Percentiles rank a stretch among this genome's conserved stretches.
Evolutionary conservation across 1,140 invertebrate species (phyloP).

Genomic region (Oncopodura yosiiana): DNA sequence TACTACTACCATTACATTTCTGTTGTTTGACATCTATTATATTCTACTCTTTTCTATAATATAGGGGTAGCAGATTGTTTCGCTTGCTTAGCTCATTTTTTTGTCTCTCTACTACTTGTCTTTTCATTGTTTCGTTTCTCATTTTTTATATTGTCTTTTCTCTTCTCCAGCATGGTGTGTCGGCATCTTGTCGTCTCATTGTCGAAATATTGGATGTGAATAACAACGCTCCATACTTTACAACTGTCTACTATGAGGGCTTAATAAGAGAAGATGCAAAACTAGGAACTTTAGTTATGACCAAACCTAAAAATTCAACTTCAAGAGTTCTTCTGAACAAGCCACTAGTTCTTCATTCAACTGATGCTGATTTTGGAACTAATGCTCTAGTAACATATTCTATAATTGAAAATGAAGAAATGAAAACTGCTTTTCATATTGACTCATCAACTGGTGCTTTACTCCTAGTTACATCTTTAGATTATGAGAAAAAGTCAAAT

Average conservation of each 20-base stretch:
- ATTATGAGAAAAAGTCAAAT: constrained; percentile 62
- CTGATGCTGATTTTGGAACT: constrained; percentile 66
- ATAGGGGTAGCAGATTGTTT: too few relatives aligned
- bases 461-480: constrained; percentile 60
- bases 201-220: constrained; percentile 45
- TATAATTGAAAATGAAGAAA: constrained; percentile 57
- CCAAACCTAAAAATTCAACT: constrained; percentile 28
- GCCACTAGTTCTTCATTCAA: constrained; percentile 67
- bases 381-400: constrained; percentile 74
- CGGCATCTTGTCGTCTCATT: constrained; percentile 37
- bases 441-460: constrained; percentile 83
- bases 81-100: too few relatives aligned
- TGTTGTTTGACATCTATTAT: too few relatives aligned
- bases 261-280: constrained; percentile 60
- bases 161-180: constrained; percentile 8
- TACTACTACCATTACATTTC: too few relatives aligned
- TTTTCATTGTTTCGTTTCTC: too few relatives aligned
- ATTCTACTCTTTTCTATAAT: too few relatives aligned
- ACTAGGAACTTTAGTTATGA: constrained; percentile 60
- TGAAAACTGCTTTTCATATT: constrained; percentile 60
- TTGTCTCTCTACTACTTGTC: too few relatives aligned
- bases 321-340: constrained; percentile 4
- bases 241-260: constrained; percentile 56
- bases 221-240: constrained; percentile 52
- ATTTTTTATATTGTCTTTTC: background rate